phyloP scores from a whole-genome alignment of 2,888 invertebrate species.

The Stenichneumon culpator region DNA sequence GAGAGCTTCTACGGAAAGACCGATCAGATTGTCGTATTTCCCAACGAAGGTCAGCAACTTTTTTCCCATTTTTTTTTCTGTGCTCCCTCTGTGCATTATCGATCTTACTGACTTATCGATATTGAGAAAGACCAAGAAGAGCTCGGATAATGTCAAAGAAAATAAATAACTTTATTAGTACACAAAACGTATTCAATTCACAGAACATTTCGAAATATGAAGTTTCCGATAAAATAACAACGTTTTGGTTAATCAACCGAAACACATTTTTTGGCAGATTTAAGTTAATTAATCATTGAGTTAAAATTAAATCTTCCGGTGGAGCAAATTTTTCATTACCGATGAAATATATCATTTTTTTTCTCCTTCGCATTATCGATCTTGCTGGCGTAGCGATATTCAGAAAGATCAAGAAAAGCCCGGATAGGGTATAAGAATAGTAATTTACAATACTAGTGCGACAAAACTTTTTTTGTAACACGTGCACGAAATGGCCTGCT shows the following conservation, averaged over 20 bases:
- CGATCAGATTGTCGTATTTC: constrained; percentile 93
- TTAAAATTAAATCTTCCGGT: too few relatives aligned
- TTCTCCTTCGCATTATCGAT: not conserved
- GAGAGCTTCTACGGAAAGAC: constrained; percentile 95
- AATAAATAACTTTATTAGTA: not conserved
- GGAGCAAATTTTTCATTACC: too few relatives aligned
- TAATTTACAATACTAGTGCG: too few relatives aligned
- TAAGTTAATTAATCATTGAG: too few relatives aligned
- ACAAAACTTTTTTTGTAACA: too few relatives aligned
- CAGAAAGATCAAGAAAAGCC: not conserved
- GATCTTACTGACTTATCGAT: not conserved
- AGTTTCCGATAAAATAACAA: not conserved
- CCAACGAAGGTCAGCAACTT: constrained; percentile 89
- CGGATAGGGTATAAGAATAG: not conserved
- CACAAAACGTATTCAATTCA: too few relatives aligned
- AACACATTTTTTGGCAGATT: too few relatives aligned
- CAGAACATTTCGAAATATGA: not conserved
- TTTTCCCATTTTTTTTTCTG: not conserved
- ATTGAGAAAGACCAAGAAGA: not conserved
- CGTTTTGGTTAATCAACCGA: too few relatives aligned
- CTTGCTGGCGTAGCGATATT: not conserved
- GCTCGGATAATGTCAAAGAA: not conserved
- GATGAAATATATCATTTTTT: not conserved
- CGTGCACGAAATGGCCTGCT: too few relatives aligned
- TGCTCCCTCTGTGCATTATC: not conserved